Evolutionary conservation across 2,888 invertebrate species (phyloP).

Genomic region (Pardosa pseudoannulata): DNA sequence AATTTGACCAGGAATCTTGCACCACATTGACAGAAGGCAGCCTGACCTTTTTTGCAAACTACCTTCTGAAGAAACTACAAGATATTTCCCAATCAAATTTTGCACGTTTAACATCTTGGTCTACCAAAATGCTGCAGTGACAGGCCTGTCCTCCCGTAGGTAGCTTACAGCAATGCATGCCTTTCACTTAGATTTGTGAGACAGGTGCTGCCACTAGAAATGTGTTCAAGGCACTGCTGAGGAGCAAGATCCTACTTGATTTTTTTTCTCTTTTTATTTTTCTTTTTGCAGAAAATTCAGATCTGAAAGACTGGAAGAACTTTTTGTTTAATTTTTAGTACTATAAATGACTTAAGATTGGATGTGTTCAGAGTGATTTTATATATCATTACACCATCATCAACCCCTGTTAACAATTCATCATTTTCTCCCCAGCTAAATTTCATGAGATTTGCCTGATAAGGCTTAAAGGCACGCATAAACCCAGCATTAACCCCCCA

Average conservation of each 20-base stretch:
- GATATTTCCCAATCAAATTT: constrained; percentile 50
- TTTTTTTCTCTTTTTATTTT: not conserved
- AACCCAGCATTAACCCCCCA: not conserved
- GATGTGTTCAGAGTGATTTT: constrained; percentile 25
- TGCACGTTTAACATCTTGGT: constrained; percentile 33
- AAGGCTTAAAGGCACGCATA: not conserved
- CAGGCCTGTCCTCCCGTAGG: constrained; percentile 36
- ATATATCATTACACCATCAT: constrained; percentile 52
- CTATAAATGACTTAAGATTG: constrained; percentile 7
- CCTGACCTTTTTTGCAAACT: constrained; percentile 31
- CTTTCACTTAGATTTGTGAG: not conserved
- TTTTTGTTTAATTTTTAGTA: constrained; percentile 22
- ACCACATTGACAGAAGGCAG: constrained; percentile 55
- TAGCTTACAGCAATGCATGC: constrained; percentile 22
- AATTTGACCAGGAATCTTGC: constrained; percentile 65
- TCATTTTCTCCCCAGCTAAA: constrained; percentile 60
- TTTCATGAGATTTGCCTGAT: not conserved
- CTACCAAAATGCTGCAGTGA: constrained; percentile 50
- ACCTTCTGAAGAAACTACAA: constrained; percentile 37
- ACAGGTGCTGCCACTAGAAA: constrained; percentile 41
- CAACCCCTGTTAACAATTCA: constrained; percentile 40
- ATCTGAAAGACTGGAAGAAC: constrained; percentile 65
- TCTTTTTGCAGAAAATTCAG: constrained; percentile 24
- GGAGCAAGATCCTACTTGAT: constrained; percentile 63
- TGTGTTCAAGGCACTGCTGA: constrained; percentile 72